These are phyloP conservation scores for Acanthoscelides obtectus DNA, from an alignment of 2,888 invertebrate genomes.

Conservation along the genomic window DNA sequence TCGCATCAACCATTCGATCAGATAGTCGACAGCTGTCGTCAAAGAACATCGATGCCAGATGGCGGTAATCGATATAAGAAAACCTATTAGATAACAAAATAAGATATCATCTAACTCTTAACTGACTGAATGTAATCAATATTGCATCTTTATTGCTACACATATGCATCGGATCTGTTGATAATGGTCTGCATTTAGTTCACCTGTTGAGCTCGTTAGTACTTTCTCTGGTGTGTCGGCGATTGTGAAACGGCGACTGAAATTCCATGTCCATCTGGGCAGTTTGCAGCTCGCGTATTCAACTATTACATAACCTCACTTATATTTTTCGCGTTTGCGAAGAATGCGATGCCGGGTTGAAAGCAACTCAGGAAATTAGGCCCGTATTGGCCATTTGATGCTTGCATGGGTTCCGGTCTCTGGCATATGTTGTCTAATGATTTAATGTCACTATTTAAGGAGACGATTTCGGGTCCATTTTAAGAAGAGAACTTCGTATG, in stretches of 20 bases:
- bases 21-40: too few species aligned
- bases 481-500: too few species aligned
- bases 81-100: not conserved
- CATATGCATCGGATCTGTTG: not conserved
- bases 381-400: not conserved
- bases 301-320: not conserved
- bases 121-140: too few species aligned
- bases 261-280: not conserved
- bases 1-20: too few species aligned
- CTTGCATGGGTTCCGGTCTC: not conserved
- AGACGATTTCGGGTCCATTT: too few species aligned
- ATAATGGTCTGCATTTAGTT: not conserved
- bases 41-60: too few species aligned
- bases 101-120: not conserved
- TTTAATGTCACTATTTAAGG: too few species aligned
- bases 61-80: not conserved
- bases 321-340: not conserved
- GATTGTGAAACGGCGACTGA: not conserved
- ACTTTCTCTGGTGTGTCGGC: not conserved
- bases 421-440: not conserved
- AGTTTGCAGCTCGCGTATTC: not conserved
- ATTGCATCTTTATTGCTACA: not conserved
- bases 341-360: not conserved
- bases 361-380: not conserved
- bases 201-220: not conserved